phyloP scores from a whole-genome alignment of 1,140 invertebrate species.

The Drosophila nebulosa region DNA sequence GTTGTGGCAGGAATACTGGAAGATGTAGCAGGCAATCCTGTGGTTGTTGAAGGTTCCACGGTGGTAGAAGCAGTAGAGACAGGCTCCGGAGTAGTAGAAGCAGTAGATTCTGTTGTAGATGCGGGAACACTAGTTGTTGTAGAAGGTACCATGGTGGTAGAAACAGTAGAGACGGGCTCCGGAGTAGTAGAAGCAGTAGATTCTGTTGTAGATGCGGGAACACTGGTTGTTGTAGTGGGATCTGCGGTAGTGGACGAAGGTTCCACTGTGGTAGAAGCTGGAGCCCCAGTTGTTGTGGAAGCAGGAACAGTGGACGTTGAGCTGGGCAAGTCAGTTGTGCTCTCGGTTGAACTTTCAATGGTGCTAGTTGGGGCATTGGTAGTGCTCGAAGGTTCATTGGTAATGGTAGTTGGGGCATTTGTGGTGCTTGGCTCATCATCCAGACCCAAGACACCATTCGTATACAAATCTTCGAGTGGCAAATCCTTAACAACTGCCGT shows the following conservation, averaged over 20 bases:
- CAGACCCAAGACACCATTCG: constrained; percentile 64
- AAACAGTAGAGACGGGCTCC: background rate
- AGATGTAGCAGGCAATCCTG: background rate
- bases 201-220: background rate
- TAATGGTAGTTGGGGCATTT: background rate
- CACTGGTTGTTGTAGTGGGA: constrained; percentile 1
- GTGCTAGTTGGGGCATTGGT: too few species aligned
- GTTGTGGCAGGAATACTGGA: constrained; percentile 5
- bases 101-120: background rate
- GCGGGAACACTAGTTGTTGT: background rate
- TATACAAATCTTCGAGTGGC: constrained; percentile 64
- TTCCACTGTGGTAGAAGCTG: background rate
- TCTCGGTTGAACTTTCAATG: background rate
- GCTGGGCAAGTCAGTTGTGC: background rate
- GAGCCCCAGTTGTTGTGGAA: background rate
- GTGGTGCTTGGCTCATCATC: constrained; percentile 35
- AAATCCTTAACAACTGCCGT: constrained; percentile 81
- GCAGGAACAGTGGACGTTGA: background rate
- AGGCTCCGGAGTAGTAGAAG: background rate
- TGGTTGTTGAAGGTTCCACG: background rate
- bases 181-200: background rate
- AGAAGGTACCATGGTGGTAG: background rate
- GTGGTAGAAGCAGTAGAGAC: background rate
- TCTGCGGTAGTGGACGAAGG: constrained; percentile 3
- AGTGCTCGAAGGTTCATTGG: background rate